These are phyloP conservation scores for Diorhabda elongata DNA, from an alignment of 1,140 invertebrate species.

Conservation along the genomic window DNA sequence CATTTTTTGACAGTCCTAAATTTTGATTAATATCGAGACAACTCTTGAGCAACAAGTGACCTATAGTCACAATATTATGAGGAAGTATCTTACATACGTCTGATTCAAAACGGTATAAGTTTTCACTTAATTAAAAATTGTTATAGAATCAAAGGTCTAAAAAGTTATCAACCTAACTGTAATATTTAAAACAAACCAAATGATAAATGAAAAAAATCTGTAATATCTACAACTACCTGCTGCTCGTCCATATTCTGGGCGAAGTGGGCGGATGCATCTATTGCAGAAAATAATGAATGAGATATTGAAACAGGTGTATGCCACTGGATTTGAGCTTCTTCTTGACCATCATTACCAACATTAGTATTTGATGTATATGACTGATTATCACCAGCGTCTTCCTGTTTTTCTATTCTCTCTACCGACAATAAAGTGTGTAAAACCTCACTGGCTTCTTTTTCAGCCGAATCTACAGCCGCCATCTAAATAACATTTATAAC, in stretches of 20 bases:
- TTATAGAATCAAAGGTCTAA: too few relatives aligned
- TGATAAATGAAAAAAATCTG: constrained; percentile 6
- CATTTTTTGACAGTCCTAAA: too few relatives aligned
- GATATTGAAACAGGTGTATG: constrained; percentile 53
- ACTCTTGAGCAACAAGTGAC: too few relatives aligned
- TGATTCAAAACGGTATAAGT: too few relatives aligned
- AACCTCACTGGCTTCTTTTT: constrained; percentile 64
- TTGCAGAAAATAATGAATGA: constrained; percentile 43
- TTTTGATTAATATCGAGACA: too few relatives aligned
- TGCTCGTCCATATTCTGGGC: constrained; percentile 42
- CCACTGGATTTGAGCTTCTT: constrained; percentile 55
- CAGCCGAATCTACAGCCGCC: constrained; percentile 49
- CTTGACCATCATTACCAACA: constrained; percentile 48
- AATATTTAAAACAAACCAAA: too few relatives aligned
- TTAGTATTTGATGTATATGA: constrained; percentile 32
- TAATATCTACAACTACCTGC: constrained; percentile 35
- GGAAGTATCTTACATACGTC: too few relatives aligned
- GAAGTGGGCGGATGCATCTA: constrained; percentile 42
- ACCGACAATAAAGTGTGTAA: constrained; percentile 60
- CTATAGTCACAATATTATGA: too few relatives aligned
- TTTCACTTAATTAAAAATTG: too few relatives aligned
- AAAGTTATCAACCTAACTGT: too few relatives aligned
- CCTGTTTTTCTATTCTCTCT: constrained; percentile 56
- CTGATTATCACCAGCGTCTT: constrained; percentile 40
- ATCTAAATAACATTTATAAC: constrained; percentile 30